A percentile compares a stretch with the other conserved stretches of the same genome.
Evolutionary conservation across 2,797 vertebrate genomes (phyloP).

Genomic region (Karalla daura): DNA sequence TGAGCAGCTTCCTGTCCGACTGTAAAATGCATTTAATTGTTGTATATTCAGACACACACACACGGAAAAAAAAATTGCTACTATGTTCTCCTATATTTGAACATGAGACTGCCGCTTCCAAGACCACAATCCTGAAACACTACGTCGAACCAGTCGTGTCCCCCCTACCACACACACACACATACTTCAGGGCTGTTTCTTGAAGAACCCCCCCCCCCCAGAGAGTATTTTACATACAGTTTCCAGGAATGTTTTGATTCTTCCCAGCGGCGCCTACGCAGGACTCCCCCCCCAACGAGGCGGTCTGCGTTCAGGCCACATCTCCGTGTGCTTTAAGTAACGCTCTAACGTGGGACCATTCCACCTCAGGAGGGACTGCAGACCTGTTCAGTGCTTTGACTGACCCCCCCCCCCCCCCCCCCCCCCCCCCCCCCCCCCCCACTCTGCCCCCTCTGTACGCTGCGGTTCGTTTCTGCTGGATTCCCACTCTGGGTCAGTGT

Average conservation of each 20-base stretch:
- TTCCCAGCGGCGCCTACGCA: conserved; percentile 86
- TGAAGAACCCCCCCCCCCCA: conserved; percentile 44
- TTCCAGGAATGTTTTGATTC: conserved; percentile 77
- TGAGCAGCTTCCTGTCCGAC: conserved; percentile 94
- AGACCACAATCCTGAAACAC: conserved; percentile 90
- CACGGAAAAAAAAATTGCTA: conserved; percentile 86
- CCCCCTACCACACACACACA: conserved; percentile 62
- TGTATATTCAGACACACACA: conserved; percentile 93
- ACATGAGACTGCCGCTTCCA: conserved; percentile 85
- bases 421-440: too few relatives aligned
- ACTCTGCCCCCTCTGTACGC: conserved; percentile 76
- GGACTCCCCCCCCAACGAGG: conserved; percentile 84
- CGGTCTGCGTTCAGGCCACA: conserved; percentile 71
- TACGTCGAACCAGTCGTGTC: conserved; percentile 83
- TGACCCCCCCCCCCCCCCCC: conserved; percentile 63
- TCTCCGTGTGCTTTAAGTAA: conserved; percentile 89
- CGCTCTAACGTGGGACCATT: conserved; percentile 89
- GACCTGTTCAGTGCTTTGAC: conserved; percentile 85
- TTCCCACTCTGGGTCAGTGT: conserved; percentile 91
- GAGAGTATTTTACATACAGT: conserved; percentile 76
- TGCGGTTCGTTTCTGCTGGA: conserved; percentile 91
- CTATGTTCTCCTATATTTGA: conserved; percentile 84
- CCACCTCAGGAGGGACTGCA: conserved; percentile 84
- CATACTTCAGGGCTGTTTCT: conserved; percentile 79
- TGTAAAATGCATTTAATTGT: conserved; percentile 94